Base-by-base conservation (phyloP, 2,797 vertebrate genomes). In the Buceros bicornis region DNA sequence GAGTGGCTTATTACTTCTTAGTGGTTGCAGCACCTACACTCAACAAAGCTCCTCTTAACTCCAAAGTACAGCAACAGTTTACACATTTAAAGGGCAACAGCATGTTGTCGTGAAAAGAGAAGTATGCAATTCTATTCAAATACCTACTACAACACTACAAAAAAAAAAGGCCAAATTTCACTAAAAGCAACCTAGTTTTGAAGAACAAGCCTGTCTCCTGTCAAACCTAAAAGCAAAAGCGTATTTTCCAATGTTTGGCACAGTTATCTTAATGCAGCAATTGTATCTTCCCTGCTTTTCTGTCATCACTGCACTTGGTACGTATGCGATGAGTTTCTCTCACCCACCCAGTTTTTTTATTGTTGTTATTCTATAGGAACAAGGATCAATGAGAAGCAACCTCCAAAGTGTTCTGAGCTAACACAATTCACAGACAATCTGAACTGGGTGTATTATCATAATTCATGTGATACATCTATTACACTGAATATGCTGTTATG, bases 41-140 rank as follows among this genome's bases (percentile, higher is more conserved):
- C 87, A 94, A 85, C 60, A 90, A 69, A 82, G 58, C 53, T 95
- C 58, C 66, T 97, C 78, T 87, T 95, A 86, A 92, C 92, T 97
- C 87, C 86, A 76, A 97, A 96, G 71, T 21, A 24, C 60, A 26
- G 26, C 11, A 33, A 26, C 26, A 33, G 69, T 89, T 94, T 84
- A 90, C 73, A 84, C 60, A 60, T 51, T 72, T 78, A 90, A 93
- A 96, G 95, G 67, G 80, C 83, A 93, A 91, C 26, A 64, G 20
- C 18, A 42, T n/a, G 58, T 54, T 92, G 85, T 74, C 92, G 70
- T 48, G 29, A 28, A 96, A 96, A 85, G 83, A 95, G 20, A 80
- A 25, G 17, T 86, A 73, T 54, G 48, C 42, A 78, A 78, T 81
- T 97, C 73, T 86, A 93, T 83, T 92, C 47, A 57, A 92, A 90